phyloP scores from a whole-genome alignment of 2,888 invertebrate species.

The Eudemis profundana region DNA sequence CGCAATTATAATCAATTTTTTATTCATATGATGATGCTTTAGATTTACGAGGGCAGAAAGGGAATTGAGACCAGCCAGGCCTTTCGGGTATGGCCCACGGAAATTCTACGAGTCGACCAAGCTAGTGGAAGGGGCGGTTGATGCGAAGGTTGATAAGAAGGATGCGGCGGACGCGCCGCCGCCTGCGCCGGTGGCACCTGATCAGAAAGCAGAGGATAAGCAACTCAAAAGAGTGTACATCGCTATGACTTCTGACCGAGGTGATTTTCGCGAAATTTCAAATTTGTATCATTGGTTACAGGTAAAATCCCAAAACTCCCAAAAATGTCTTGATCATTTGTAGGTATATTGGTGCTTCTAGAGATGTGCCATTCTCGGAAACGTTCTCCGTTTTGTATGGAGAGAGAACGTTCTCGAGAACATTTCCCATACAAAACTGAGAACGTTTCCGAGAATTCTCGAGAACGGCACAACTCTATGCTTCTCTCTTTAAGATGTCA shows the following conservation, averaged over 20 bases:
- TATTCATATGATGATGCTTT: too few species aligned
- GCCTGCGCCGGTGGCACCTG: conserved; percentile 69
- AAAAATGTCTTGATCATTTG: too few species aligned
- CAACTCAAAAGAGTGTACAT: conserved; percentile 82
- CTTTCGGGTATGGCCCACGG: conserved; percentile 89
- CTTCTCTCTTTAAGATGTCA: too few species aligned
- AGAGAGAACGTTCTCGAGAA: too few species aligned
- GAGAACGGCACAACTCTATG: too few species aligned
- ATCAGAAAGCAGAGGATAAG: conserved; percentile 56
- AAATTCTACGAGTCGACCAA: conserved; percentile 86
- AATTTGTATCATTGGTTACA: neutral
- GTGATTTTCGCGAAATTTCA: conserved; percentile 49
- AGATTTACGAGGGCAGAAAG: conserved; percentile 91
- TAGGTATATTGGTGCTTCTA: too few species aligned
- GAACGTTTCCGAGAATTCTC: too few species aligned
- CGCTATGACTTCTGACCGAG: conserved; percentile 90
- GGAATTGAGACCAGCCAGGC: conserved; percentile 88
- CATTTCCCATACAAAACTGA: too few species aligned
- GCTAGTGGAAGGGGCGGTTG: conserved; percentile 60
- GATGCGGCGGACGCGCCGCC: conserved; percentile 68
- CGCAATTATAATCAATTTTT: too few species aligned
- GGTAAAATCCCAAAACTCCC: too few species aligned
- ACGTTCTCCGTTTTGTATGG: too few species aligned
- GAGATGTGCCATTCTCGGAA: too few species aligned
- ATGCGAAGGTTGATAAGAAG: conserved; percentile 51